A percentile compares a stretch with the other conserved stretches of the same genome.
Conservation (phyloP, 2,888 invertebrate species). For the Sesamia inferens region DNA sequence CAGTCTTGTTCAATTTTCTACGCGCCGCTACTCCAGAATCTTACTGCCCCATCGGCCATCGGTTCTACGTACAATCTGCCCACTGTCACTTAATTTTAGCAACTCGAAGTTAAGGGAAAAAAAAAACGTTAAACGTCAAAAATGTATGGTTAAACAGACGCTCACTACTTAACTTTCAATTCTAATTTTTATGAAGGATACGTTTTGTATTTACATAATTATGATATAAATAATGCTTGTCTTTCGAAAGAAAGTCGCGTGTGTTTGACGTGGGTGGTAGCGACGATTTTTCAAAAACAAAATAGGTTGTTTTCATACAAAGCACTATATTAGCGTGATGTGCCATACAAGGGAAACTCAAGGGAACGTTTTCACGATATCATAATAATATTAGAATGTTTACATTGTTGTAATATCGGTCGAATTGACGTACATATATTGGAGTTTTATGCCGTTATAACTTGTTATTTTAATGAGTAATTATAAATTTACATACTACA, state of each 20-base stretch:
- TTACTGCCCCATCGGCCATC: too few species aligned
- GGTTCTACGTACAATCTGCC: too few species aligned
- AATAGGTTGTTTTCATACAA: slow-evolving; percentile 53
- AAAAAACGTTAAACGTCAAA: background rate
- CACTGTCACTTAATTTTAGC: too few species aligned
- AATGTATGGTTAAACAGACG: background rate
- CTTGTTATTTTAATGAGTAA: background rate
- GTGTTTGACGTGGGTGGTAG: slow-evolving; percentile 31
- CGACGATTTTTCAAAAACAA: slow-evolving; percentile 47
- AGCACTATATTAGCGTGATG: slow-evolving; percentile 44
- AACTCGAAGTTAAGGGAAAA: too few species aligned
- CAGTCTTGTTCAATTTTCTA: too few species aligned
- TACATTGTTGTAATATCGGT: slow-evolving; percentile 17
- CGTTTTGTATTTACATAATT: background rate
- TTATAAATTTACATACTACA: too few species aligned
- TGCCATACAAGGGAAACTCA: slow-evolving; percentile 35
- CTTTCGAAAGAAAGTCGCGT: slow-evolving; percentile 19
- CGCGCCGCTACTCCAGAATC: too few species aligned
- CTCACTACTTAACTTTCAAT: background rate
- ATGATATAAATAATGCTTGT: background rate
- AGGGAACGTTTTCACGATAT: slow-evolving; percentile 47
- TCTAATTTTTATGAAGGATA: background rate
- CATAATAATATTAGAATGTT: slow-evolving; percentile 36
- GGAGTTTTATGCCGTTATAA: background rate
- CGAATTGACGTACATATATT: slow-evolving; percentile 2